Evolutionary conservation across 2,113 vertebrate genomes (phyloP).

Genomic region (Engystomops pustulosus): DNA sequence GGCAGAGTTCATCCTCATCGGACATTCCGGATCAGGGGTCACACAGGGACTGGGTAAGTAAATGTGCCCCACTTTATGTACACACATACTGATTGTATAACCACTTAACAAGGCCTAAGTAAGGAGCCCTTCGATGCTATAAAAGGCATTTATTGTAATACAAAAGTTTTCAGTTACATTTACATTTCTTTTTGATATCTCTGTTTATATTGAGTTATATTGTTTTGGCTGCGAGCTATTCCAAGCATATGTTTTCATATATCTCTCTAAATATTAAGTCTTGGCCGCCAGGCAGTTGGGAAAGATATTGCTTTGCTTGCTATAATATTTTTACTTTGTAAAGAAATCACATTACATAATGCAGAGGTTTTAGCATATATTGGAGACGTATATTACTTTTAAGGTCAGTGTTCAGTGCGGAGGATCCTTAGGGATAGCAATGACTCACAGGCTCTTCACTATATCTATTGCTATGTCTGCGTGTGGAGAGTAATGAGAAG

Average conservation of each 20-base stretch:
- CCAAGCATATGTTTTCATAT: slow-evolving; percentile 40
- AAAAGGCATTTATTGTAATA: slow-evolving; percentile 42
- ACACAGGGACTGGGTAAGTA: too few species aligned
- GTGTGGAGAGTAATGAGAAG: too few species aligned
- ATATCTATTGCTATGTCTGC: not conserved
- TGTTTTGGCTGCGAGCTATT: slow-evolving; percentile 31
- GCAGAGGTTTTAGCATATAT: slow-evolving; percentile 7
- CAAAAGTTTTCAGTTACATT: slow-evolving; percentile 39
- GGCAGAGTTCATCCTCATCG: too few species aligned
- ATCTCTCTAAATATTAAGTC: slow-evolving; percentile 42
- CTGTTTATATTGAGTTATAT: slow-evolving; percentile 44
- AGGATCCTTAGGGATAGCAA: not conserved
- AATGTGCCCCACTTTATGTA: too few species aligned
- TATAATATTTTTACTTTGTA: slow-evolving; percentile 30
- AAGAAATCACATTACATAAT: slow-evolving; percentile 10
- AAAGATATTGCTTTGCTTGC: slow-evolving; percentile 37
- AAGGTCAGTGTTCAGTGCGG: slow-evolving; percentile 15
- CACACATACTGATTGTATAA: not conserved
- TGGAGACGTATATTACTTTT: not conserved
- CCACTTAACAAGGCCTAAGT: not conserved
- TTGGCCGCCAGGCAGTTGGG: slow-evolving; percentile 26
- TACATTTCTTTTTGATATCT: slow-evolving; percentile 35
- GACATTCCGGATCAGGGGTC: too few species aligned
- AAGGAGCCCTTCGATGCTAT: not conserved
- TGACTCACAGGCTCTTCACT: not conserved